Evolutionary conservation across 1,140 invertebrate species (phyloP), one percentile per base, ranked within the genome.

Genomic region (Hypsibius dujardini): DNA sequence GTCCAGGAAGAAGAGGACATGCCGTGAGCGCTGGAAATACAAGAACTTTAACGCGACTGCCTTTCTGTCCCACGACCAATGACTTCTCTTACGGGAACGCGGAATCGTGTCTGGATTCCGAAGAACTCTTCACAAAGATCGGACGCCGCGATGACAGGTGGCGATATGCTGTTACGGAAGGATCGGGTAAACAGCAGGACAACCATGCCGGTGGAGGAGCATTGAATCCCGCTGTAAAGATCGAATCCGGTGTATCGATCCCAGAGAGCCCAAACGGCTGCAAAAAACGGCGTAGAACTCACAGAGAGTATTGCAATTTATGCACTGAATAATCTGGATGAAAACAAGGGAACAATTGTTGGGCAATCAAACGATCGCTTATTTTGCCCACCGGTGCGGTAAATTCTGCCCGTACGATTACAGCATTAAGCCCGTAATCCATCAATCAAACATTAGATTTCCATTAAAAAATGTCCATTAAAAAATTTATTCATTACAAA

Each of bases 71-170:
- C n/a, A 7, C 7, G 7, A n/a, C 7, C n/a, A 7, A 56, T 56
- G 42, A 67, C 3, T 7, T 14, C 3, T 3, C 62, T 7, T 67
- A 67, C 62, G 7, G 7, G 7, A 3, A 42, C 42, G 7, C 42
- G 62, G 42, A 67, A 67, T 7, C 62, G 7, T 7, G 62, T 67
- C 3, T 12, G 7, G 69, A 90, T 86, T 70, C 86, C 84, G 76
- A 90, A 91, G 79, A 90, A 92, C 70, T 86, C 86, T 60, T 84
- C 81, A 60, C 83, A 84, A 56, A 84, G 81, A 76, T 92, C 89
- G 47, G 86, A 84, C 46, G 83, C 84, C 1, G 90, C 82, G 1
- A 86, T 83, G 76, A 89, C 88, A 0, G 89, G 89, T 1, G 88
- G 85, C n/a, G 89, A 87, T 28, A 86, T 84, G 2, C 90, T 84